phyloP scores from a whole-genome alignment of 2,113 vertebrate genomes.

The Rhynchomys soricoides region DNA sequence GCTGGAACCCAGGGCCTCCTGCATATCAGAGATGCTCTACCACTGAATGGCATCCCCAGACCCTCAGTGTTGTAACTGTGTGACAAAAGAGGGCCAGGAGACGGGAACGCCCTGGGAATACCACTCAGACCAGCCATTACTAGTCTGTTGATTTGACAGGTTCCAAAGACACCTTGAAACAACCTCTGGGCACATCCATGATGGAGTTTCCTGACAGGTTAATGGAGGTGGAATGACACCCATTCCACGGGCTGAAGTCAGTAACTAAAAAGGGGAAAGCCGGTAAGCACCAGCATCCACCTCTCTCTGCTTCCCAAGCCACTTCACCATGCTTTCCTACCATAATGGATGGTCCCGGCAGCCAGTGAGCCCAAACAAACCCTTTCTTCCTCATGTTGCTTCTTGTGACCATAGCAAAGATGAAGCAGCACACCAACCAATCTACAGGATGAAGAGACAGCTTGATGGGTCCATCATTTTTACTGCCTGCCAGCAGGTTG shows the following conservation, averaged over 20 bases:
- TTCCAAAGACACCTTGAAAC: not conserved
- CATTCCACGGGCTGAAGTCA: not conserved
- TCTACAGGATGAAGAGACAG: not conserved
- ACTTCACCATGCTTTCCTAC: no score
- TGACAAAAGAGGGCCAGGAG: constrained; percentile 58
- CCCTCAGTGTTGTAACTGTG: constrained; percentile 56
- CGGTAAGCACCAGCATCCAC: no score
- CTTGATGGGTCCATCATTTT: not conserved
- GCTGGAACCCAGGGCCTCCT: not conserved
- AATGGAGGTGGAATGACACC: not conserved
- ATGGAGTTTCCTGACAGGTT: not conserved
- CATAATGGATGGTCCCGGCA: not conserved
- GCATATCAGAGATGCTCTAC: no score
- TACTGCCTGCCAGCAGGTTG: not conserved
- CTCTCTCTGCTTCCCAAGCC: not conserved
- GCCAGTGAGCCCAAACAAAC: not conserved
- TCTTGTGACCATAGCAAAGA: not conserved
- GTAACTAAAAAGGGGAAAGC: not conserved
- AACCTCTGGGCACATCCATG: not conserved
- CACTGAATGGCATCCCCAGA: no score
- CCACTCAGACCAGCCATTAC: not conserved
- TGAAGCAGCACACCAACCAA: no score
- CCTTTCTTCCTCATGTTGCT: not conserved
- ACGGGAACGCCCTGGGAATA: not conserved
- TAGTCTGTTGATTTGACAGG: not conserved